These are phyloP conservation scores for Cepaea hortensis DNA, from an alignment of 2,888 invertebrate genomes.

Conservation along the genomic window DNA sequence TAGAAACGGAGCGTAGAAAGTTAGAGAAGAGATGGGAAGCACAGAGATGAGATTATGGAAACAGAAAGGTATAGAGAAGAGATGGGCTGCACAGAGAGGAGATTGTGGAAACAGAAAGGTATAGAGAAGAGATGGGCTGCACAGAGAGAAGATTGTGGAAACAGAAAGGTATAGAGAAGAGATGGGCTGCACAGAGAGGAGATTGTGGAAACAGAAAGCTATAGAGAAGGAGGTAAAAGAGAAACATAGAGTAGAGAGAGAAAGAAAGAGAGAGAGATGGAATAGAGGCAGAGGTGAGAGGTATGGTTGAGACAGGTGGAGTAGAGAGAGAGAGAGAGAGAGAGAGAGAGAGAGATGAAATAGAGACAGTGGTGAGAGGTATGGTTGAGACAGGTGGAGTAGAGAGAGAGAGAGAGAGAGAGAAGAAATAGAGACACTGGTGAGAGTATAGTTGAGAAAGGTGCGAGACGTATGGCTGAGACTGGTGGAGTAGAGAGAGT, in stretches of 20 bases:
- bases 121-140: background rate
- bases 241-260: too few species aligned
- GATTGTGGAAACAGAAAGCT: too few species aligned
- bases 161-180: background rate
- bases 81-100: background rate
- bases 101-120: too few species aligned
- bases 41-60: too few species aligned
- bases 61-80: background rate
- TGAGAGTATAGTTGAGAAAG: too few species aligned
- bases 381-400: background rate
- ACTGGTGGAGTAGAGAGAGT: background rate
- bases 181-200: background rate
- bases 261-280: slow-evolving; percentile 3
- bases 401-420: background rate
- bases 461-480: too few species aligned
- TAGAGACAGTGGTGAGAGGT: background rate
- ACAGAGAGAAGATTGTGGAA: too few species aligned
- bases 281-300: background rate
- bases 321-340: background rate
- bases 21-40: background rate
- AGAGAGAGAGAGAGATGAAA: background rate
- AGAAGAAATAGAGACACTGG: background rate
- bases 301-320: background rate
- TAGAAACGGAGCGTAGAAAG: background rate
- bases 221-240: too few species aligned